phyloP scores from a whole-genome alignment of 2,113 vertebrate species.

The Grallaria varia region DNA sequence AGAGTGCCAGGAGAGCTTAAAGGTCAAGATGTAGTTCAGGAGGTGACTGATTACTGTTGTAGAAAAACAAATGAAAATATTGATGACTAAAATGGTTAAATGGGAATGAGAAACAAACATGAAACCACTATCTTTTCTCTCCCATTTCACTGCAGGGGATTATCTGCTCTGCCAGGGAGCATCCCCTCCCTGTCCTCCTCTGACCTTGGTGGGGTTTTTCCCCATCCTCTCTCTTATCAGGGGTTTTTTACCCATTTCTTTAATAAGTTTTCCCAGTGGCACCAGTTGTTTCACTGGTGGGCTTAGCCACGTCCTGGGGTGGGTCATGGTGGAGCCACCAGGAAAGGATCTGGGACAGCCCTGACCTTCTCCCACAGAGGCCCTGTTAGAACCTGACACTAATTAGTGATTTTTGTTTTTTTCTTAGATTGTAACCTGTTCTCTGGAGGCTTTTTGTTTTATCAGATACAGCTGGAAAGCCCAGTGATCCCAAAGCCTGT shows the following conservation, averaged over 20 bases:
- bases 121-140: neutral
- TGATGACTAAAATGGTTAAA: neutral
- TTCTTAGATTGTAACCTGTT: neutral
- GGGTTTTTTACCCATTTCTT: neutral
- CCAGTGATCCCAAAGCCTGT: neutral
- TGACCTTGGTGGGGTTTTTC: neutral
- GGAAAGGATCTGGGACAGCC: neutral
- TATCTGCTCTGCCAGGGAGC: neutral
- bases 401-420: neutral
- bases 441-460: neutral
- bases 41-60: neutral
- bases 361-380: neutral
- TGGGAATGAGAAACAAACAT: neutral
- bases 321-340: neutral
- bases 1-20: neutral
- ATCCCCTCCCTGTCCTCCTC: neutral
- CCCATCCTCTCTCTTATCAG: fast-evolving
- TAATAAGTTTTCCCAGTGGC: fast-evolving
- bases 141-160: neutral
- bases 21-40: neutral
- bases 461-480: neutral
- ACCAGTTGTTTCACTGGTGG: neutral
- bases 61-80: neutral
- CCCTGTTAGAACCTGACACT: neutral
- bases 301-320: neutral